Evolutionary conservation across 2,113 vertebrate genomes (phyloP).

Genomic region (Bujurquina vittata): DNA sequence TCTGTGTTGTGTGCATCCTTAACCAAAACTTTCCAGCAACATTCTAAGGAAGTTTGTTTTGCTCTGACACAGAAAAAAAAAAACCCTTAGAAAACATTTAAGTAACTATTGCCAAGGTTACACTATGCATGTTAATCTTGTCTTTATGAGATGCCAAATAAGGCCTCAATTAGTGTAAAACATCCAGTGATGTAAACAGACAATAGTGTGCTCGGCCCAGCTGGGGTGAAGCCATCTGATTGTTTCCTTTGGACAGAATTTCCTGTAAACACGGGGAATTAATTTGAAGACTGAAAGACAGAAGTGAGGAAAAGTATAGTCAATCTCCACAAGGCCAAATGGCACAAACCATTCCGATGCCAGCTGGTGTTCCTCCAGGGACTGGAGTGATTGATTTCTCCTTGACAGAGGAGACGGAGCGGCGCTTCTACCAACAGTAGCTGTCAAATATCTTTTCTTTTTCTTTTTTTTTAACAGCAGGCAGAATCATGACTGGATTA

Average conservation of each 20-base stretch:
- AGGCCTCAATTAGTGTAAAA: conserved; percentile 30
- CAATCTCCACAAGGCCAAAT: conserved; percentile 58
- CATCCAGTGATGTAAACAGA: conserved; percentile 30
- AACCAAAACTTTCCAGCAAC: conserved; percentile 17
- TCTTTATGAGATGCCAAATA: conserved; percentile 30
- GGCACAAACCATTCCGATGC: conserved; percentile 56
- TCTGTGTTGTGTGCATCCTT: not conserved
- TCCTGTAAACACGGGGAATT: conserved; percentile 56
- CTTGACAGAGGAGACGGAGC: conserved; percentile 61
- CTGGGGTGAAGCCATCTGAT: conserved; percentile 31
- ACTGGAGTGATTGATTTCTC: conserved; percentile 70
- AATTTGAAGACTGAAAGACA: conserved; percentile 66
- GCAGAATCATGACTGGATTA: conserved; percentile 30
- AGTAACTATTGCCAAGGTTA: conserved; percentile 6
- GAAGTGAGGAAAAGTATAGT: conserved; percentile 43
- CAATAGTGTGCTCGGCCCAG: conserved; percentile 10
- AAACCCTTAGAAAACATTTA: not conserved
- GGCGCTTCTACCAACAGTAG: conserved; percentile 27
- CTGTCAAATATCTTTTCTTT: conserved; percentile 31
- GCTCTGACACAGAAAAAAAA: not conserved
- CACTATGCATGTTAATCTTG: conserved; percentile 1
- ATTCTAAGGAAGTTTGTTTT: conserved; percentile 5
- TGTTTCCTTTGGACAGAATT: conserved; percentile 33
- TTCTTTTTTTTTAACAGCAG: conserved; percentile 7
- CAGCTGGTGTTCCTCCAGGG: conserved; percentile 70